These are phyloP conservation scores for Thereuonema tuberculata DNA, from an alignment of 1,140 invertebrate species.

Conservation along the genomic window DNA sequence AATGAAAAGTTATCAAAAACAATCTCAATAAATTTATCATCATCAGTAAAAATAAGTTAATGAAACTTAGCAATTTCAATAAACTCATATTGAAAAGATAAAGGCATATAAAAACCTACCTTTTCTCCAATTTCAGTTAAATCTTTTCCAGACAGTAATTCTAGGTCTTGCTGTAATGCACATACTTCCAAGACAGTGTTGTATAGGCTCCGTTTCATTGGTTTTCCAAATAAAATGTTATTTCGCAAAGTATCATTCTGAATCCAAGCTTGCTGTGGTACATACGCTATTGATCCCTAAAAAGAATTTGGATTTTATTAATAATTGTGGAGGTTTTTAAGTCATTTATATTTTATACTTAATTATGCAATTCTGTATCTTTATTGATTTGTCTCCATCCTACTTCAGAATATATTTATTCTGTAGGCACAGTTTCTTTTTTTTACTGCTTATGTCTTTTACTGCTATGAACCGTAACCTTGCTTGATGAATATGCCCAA, in stretches of 20 bases:
- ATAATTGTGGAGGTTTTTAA: no score
- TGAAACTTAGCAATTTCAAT: no score
- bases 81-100: no score
- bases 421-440: no score
- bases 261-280: constrained; percentile 45
- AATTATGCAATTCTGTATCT: not conserved
- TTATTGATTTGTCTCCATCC: not conserved
- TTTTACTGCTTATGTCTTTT: no score
- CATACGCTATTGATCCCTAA: constrained; percentile 30
- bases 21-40: no score
- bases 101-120: no score
- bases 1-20: no score
- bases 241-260: constrained; percentile 38
- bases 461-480: no score
- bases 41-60: no score
- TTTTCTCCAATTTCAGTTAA: constrained; percentile 38
- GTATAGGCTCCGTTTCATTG: constrained; percentile 28
- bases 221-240: constrained; percentile 45
- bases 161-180: constrained; percentile 21
- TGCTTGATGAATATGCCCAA: no score
- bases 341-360: not conserved
- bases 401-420: not conserved
- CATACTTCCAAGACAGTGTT: constrained; percentile 24
- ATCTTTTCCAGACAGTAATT: constrained; percentile 33
- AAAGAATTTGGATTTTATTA: not conserved